Evolutionary conservation across 2,888 invertebrate species (phyloP), one percentile per base, ranked within the genome.

Genomic region (Parasteatoda lunata): DNA sequence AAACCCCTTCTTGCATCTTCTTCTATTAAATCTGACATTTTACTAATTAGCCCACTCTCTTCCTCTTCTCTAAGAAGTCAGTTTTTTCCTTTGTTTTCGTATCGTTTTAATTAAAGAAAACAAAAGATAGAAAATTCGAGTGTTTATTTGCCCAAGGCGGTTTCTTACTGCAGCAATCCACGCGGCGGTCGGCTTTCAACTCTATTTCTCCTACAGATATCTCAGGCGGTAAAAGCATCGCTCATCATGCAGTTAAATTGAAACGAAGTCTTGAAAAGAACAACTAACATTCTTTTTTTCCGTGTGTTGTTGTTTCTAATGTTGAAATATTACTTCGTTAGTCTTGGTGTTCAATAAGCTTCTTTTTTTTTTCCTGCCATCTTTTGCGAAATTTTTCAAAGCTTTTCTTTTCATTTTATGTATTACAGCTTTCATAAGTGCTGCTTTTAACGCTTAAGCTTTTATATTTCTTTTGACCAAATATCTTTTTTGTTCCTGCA

Each of bases 41-140:
- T 86, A 59, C 85, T 86, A 86, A 86, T 86, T 86, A 86, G 80
- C 76, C 75, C 70, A 49, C 76, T 70, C 84, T 77, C 77, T 59
- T 79, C 66, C 30, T 73, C 65, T 51, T 59, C 72, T 59, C 51
- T 52, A 66, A 48, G 47, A 15, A 66, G 64, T n/a, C 52, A 47
- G 45, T 86, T 86, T 86, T 80, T 81, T 80, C 80, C 78, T 86
- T 86, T 86, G 85, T 86, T 86, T 81, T 80, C 85, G 80, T 80
- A 86, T 86, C 80, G 80, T 86, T 86, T 86, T 86, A 86, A 86
- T 86, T 86, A 86, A 86, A 86, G 85, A 86, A 86, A 86, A 86
- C 85, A 80, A 64, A 75, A 81, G 79, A 73, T 52, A 77, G 72
- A 9, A 77, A 72, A 86, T 77, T 86, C 80, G 77, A 86, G 85